Percentiles rank a stretch among this genome's conserved stretches.
phyloP scores from a whole-genome alignment of 2,113 vertebrate genomes.

The Sciurus niger region DNA sequence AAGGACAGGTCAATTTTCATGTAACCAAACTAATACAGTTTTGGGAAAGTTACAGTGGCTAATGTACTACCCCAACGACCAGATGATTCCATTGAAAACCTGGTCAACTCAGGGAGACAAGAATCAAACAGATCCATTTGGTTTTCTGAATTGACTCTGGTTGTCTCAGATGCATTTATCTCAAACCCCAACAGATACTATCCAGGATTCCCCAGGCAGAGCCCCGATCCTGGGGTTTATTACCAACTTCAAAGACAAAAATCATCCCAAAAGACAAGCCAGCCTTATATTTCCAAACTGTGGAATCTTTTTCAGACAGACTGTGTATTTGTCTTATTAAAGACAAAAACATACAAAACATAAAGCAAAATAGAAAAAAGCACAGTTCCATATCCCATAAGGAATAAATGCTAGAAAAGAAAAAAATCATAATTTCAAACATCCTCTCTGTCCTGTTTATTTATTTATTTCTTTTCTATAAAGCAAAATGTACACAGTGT shows the following conservation, averaged over 20 bases:
- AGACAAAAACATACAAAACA: slow-evolving; percentile 57
- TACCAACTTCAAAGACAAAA: slow-evolving; percentile 31
- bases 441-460: slow-evolving; percentile 39
- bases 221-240: neutral
- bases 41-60: neutral
- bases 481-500: slow-evolving; percentile 29
- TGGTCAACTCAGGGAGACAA: neutral
- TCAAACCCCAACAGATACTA: neutral
- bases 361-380: slow-evolving; percentile 13
- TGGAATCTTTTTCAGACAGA: neutral
- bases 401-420: slow-evolving; percentile 9
- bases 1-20: neutral
- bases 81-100: neutral
- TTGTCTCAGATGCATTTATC: neutral
- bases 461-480: slow-evolving; percentile 47
- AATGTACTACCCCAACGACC: neutral
- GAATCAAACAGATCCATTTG: neutral
- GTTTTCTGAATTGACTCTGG: slow-evolving; percentile 34
- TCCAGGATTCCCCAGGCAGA: slow-evolving; percentile 13
- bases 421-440: neutral
- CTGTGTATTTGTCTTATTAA: slow-evolving; percentile 23
- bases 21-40: neutral
- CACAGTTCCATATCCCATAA: neutral
- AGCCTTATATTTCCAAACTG: neutral
- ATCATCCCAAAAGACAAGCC: neutral